Base-by-base conservation (phyloP, 2,113 vertebrate species). In the Sporophila hypoxantha region DNA sequence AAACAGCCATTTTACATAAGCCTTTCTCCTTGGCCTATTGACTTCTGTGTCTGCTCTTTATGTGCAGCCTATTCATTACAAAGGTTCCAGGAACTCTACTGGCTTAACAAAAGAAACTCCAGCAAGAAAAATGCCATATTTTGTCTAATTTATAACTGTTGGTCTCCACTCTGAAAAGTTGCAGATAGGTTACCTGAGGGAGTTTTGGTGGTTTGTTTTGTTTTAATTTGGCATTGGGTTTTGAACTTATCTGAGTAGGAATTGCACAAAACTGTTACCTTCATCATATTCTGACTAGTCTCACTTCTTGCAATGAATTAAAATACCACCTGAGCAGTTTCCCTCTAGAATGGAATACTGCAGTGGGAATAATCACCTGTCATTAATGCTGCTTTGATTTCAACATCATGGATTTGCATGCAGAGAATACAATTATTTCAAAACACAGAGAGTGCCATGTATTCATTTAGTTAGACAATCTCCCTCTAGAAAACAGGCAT, bases 1-100 rank as follows among this genome's bases (percentile, higher is more conserved):
- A 91, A 87, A 82, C 42, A 93, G 37, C 34, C 34, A 61, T 88
- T 87, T 87, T 80, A 83, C 46, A 46, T 76, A 89, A 89, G 73
- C 59, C 17, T 46, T 77, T 76, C 68, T 94, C 71, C 76, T 91
- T 85, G 85, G 65, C 65, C 91, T 92, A 1, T 53, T 89, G 79
- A 53, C 66, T 81, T 78, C 53, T 76, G 8, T 80, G 62, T 64
- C 49, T 85, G 57, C 62, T 94, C 21, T 83, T 80, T 42, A 27
- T 47, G 73, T 41, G 20, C 71, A 89, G 23, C 23, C 53, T 68
- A 18, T 89, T 82, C 56, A 71, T 76, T 70, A 57, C 52, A 55
- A 32, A 49, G 21, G 15, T 41, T 89, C 20, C 49, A 62, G 34
- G 59, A 64, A 5, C n/a, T 76, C 11, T 46, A 26, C 3, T 9